These are phyloP conservation scores for Dipodomys ordii DNA, from an alignment of 2,113 vertebrate species.

Conservation along the genomic window DNA sequence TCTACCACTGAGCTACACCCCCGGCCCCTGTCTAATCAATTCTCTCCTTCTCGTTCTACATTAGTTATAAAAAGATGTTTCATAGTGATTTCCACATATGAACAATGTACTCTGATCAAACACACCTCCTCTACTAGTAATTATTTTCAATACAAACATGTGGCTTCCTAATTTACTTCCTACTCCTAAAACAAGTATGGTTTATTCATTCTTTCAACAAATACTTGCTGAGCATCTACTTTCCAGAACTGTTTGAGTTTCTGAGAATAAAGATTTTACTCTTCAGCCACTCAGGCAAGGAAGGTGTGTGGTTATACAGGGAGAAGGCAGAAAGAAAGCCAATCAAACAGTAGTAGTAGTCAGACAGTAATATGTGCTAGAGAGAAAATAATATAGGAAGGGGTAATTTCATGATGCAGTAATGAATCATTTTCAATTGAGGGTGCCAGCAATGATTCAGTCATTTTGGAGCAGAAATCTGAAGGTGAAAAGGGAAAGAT, in stretches of 20 bases:
- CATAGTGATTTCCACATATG: no score
- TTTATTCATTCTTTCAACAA: background rate
- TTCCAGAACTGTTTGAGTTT: background rate
- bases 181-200: background rate
- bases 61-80: no score
- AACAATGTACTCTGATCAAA: no score
- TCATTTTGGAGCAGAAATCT: constrained; percentile 2
- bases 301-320: background rate
- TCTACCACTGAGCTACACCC: no score
- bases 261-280: background rate
- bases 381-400: background rate
- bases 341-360: background rate
- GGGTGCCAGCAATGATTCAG: background rate
- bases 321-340: background rate
- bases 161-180: background rate
- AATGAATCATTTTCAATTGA: background rate
- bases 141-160: constrained; percentile 26
- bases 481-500: background rate
- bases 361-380: background rate
- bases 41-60: no score
- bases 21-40: background rate
- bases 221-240: background rate
- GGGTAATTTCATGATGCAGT: background rate
- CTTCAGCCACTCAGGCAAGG: background rate
- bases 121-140: background rate